Conservation (phyloP, 2,113 vertebrate species). For the Apteryx mantelli region DNA sequence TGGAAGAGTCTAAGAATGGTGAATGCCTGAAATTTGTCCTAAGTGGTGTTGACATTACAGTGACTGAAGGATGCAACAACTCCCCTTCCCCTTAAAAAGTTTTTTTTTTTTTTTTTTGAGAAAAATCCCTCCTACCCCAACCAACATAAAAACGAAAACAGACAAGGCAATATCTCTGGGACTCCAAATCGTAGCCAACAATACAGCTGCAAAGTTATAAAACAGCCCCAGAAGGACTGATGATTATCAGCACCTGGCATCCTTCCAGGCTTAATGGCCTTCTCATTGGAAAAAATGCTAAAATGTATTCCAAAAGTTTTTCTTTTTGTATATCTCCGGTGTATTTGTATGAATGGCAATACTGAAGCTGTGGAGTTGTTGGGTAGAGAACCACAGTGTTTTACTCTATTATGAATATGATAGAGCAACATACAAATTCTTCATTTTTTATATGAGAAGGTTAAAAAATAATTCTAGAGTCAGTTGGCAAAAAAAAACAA, state of each 20-base stretch:
- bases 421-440: neutral
- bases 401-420: neutral
- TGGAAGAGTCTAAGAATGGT: constrained; percentile 62
- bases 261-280: neutral
- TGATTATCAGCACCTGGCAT: constrained; percentile 59
- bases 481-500: too few relatives aligned
- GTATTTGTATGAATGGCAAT: neutral
- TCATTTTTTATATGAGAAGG: neutral
- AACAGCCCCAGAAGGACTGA: constrained; percentile 48
- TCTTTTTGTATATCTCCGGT: neutral
- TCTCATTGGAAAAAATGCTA: neutral
- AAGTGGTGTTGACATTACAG: constrained; percentile 71
- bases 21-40: constrained; percentile 71
- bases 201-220: constrained; percentile 65
- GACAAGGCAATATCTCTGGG: constrained; percentile 34
- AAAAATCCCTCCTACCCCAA: neutral
- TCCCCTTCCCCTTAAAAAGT: neutral
- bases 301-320: neutral
- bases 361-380: neutral
- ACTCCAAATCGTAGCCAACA: constrained; percentile 14
- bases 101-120: neutral
- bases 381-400: neutral
- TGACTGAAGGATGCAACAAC: constrained; percentile 52
- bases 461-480: rapidly evolving
- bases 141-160: constrained; percentile 68